These are phyloP conservation scores for Rhombomys opimus DNA, from an alignment of 2,113 vertebrate genomes.

Conservation along the genomic window DNA sequence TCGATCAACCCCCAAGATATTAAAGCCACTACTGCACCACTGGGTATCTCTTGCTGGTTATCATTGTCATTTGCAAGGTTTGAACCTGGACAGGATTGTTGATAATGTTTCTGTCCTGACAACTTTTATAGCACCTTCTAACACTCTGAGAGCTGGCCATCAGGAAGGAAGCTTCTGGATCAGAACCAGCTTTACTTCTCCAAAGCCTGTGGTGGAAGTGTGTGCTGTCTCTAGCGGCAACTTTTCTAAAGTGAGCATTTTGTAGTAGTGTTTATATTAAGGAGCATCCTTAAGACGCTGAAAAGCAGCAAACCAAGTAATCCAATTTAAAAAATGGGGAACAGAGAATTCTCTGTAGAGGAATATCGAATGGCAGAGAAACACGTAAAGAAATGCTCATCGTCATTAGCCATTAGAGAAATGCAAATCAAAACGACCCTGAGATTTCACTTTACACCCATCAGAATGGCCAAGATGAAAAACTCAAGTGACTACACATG, in stretches of 20 bases:
- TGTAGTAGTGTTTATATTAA: background rate
- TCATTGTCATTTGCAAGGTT: background rate
- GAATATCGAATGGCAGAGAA: no score
- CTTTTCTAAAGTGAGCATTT: background rate
- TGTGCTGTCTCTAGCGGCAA: background rate
- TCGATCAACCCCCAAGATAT: background rate
- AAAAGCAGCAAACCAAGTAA: no score
- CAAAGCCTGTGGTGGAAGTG: background rate
- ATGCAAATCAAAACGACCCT: no score
- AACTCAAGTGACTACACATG: no score
- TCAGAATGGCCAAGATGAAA: no score
- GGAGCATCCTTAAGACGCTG: background rate
- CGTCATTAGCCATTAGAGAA: no score
- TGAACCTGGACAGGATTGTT: background rate
- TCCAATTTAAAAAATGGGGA: no score
- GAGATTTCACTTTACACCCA: no score
- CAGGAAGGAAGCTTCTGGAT: background rate
- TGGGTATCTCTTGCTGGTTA: background rate
- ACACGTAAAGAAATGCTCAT: no score
- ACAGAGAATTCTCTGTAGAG: no score
- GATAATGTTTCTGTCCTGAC: background rate
- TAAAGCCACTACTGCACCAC: background rate
- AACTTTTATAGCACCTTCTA: background rate
- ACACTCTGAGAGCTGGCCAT: background rate
- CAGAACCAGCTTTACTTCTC: background rate